Evolutionary conservation across 2,113 vertebrate species (phyloP).

Genomic region (Pholis gunnellus): DNA sequence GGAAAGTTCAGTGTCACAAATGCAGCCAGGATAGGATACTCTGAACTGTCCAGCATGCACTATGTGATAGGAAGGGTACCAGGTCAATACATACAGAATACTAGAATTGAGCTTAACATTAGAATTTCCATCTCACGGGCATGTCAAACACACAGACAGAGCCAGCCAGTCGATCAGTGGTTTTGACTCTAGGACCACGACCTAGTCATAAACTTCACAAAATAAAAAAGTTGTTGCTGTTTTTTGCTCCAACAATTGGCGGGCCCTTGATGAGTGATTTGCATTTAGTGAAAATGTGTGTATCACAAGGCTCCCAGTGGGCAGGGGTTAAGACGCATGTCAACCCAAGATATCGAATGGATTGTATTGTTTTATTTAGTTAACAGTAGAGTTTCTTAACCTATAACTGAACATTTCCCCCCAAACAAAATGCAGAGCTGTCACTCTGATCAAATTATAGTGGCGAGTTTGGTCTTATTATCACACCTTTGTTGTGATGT

Average conservation of each 20-base stretch:
- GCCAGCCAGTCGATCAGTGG: background rate
- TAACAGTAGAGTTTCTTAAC: too few relatives aligned
- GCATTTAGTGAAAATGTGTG: background rate
- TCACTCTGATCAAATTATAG: background rate
- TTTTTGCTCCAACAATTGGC: background rate
- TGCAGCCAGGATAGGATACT: background rate
- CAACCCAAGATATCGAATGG: too few relatives aligned
- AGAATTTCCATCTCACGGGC: background rate
- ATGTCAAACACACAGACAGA: background rate
- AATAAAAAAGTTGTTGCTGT: background rate
- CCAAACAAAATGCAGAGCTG: background rate
- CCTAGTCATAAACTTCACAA: background rate
- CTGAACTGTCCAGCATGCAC: constrained; percentile 1
- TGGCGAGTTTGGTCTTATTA: background rate
- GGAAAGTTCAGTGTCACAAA: constrained; percentile 28
- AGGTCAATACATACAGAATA: background rate
- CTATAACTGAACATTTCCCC: too few relatives aligned
- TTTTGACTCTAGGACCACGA: background rate
- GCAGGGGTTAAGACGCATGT: too few relatives aligned
- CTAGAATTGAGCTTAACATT: background rate
- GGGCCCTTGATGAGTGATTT: background rate
- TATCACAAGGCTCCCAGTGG: background rate
- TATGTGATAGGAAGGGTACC: background rate
- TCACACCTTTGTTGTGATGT: background rate
- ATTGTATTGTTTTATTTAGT: too few relatives aligned